Conservation (phyloP, 2,797 vertebrate genomes). For the Myoxocephalus aenaeus region DNA sequence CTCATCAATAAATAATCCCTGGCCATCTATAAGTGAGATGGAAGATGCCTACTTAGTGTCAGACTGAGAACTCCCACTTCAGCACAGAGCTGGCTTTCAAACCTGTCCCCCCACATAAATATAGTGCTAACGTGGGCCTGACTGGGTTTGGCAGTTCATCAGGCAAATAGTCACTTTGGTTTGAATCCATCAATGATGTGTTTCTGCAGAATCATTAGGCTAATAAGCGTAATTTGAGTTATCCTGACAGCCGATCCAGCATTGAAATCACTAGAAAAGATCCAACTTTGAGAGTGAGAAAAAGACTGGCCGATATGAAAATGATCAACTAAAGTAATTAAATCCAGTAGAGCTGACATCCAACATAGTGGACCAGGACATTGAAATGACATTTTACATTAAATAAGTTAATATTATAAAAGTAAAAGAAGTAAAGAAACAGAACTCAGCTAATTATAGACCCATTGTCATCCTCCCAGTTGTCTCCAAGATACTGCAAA, state of each 20-base stretch:
- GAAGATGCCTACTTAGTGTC: conserved; percentile 11
- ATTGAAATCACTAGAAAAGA: neutral
- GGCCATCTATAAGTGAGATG: conserved; percentile 32
- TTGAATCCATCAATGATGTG: neutral
- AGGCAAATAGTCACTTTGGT: neutral
- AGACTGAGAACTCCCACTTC: conserved; percentile 16
- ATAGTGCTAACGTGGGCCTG: neutral
- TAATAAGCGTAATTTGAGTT: neutral
- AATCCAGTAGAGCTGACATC: too few relatives aligned
- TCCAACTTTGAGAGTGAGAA: neutral
- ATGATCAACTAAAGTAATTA: too few relatives aligned
- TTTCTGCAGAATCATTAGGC: neutral
- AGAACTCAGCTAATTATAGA: neutral
- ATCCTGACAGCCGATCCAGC: neutral
- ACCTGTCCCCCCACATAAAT: conserved; percentile 22
- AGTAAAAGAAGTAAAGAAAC: neutral
- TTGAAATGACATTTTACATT: too few relatives aligned
- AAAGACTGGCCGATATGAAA: neutral
- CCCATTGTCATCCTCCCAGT: too few relatives aligned
- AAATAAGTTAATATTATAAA: too few relatives aligned
- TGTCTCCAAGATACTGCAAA: too few relatives aligned
- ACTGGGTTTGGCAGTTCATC: conserved; percentile 3
- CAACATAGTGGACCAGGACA: too few relatives aligned
- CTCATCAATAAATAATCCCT: conserved; percentile 69
- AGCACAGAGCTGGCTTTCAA: conserved; percentile 20